Percentiles rank a stretch among this genome's conserved stretches.
phyloP scores from a whole-genome alignment of 64 coral and sea anemone species.

The Catalaphyllia jardinei region DNA sequence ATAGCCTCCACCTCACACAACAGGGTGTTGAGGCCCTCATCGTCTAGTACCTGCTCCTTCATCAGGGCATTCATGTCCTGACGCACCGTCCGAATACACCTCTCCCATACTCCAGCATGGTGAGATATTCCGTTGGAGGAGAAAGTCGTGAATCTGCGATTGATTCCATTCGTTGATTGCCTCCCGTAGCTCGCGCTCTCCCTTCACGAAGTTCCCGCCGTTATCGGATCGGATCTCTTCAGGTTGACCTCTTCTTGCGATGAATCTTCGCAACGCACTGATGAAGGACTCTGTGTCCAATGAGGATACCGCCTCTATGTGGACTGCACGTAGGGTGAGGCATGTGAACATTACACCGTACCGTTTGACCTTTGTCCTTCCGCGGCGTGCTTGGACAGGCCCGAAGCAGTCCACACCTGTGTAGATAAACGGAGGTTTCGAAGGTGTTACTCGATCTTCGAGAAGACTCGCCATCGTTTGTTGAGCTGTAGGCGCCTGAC shows the following conservation, averaged over 20 bases:
- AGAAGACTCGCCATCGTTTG: too few species aligned
- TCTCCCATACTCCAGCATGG: constrained; percentile 35
- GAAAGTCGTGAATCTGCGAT: constrained; percentile 35
- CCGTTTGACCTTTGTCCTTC: too few species aligned
- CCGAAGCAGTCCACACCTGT: too few species aligned
- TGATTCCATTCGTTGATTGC: constrained; percentile 44
- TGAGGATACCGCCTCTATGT: constrained; percentile 25
- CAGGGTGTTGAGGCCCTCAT: constrained; percentile 34
- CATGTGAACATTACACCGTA: too few species aligned
- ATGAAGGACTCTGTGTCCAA: constrained; percentile 57
- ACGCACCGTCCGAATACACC: constrained; percentile 38
- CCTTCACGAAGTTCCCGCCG: constrained; percentile 50
- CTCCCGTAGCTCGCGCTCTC: constrained; percentile 22
- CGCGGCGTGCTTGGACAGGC: too few species aligned
- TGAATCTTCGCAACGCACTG: constrained; percentile 40
- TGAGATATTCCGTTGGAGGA: constrained; percentile 20
- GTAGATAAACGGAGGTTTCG: too few species aligned
- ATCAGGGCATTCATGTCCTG: constrained; percentile 32
- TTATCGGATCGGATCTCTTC: too few species aligned
- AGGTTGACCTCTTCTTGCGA: constrained; percentile 29
- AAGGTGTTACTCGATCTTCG: too few species aligned
- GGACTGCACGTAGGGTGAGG: constrained; percentile 20
- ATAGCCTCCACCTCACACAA: constrained; percentile 59
- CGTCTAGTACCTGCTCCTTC: constrained; percentile 44
- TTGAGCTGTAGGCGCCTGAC: too few species aligned